A percentile compares a stretch with the other conserved stretches of the same genome.
Conservation (phyloP, 23 tunicate genomes). For the Styela clava region DNA sequence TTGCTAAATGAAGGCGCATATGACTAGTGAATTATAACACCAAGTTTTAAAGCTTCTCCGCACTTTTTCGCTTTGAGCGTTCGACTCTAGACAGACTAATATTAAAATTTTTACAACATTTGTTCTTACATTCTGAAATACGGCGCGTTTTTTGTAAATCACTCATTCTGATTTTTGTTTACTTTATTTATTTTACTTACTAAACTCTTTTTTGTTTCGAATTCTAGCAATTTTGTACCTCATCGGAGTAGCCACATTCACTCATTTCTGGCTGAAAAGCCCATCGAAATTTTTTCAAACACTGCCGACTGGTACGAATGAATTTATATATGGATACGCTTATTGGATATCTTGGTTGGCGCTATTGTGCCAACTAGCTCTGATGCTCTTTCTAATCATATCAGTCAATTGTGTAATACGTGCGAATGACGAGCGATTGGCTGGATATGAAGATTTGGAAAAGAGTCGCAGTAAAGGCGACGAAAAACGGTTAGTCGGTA, state of each 20-base stretch:
- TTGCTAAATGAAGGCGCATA: too few species aligned
- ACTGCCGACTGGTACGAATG: background rate
- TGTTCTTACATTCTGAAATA: too few species aligned
- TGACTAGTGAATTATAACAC: too few species aligned
- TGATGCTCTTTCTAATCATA: slow-evolving; percentile 3
- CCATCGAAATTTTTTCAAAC: slow-evolving; percentile 7
- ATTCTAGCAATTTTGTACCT: slow-evolving; percentile 14
- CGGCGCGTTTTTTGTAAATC: too few species aligned
- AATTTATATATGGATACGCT: slow-evolving; percentile 21
- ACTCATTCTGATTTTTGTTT: too few species aligned
- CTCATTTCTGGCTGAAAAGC: slow-evolving; percentile 23
- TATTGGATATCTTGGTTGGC: slow-evolving; percentile 24
- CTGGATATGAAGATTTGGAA: background rate
- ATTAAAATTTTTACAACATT: too few species aligned
- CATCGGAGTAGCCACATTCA: slow-evolving; percentile 9
- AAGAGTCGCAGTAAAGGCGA: background rate
- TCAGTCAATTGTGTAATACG: background rate
- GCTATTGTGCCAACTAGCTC: background rate
- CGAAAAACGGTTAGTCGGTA: too few species aligned
- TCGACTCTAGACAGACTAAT: too few species aligned
- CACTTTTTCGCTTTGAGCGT: too few species aligned
- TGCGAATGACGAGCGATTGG: background rate
- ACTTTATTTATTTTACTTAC: too few species aligned
- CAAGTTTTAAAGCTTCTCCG: too few species aligned
- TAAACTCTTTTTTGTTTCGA: too few species aligned